Evolutionary conservation across 2,113 vertebrate species (phyloP).

Genomic region (Oxyura jamaicensis): DNA sequence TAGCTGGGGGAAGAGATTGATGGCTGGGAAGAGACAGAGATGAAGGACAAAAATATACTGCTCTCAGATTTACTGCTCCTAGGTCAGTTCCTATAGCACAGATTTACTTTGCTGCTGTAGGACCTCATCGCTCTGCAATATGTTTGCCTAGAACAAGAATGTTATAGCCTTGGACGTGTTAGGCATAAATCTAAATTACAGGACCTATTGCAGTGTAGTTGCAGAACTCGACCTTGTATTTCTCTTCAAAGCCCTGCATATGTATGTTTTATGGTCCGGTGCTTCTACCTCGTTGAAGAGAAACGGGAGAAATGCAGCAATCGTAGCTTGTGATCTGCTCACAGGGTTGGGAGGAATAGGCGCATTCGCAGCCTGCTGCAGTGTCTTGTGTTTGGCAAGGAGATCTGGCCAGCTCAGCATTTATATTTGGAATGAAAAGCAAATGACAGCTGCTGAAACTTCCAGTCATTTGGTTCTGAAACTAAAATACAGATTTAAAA

Average conservation of each 20-base stretch:
- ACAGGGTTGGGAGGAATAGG: neutral
- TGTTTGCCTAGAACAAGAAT: neutral
- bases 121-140: neutral
- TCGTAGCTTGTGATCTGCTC: neutral
- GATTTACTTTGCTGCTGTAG: neutral
- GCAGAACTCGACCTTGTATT: neutral
- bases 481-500: neutral
- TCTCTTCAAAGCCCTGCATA: neutral
- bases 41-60: neutral
- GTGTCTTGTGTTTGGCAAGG: neutral
- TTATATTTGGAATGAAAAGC: slow-evolving; percentile 16
- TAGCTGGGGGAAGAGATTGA: neutral
- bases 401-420: neutral
- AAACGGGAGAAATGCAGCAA: neutral
- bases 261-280: neutral
- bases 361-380: neutral
- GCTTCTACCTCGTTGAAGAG: neutral
- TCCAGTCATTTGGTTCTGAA: neutral
- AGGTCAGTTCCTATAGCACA: neutral
- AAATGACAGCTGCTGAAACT: neutral
- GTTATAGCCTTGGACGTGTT: neutral
- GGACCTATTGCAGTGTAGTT: neutral
- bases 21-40: neutral
- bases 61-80: neutral
- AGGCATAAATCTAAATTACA: neutral